A percentile compares a stretch with the other conserved stretches of the same genome.
Conservation (phyloP, 2,797 vertebrate species). For the Malacoraja senta region DNA sequence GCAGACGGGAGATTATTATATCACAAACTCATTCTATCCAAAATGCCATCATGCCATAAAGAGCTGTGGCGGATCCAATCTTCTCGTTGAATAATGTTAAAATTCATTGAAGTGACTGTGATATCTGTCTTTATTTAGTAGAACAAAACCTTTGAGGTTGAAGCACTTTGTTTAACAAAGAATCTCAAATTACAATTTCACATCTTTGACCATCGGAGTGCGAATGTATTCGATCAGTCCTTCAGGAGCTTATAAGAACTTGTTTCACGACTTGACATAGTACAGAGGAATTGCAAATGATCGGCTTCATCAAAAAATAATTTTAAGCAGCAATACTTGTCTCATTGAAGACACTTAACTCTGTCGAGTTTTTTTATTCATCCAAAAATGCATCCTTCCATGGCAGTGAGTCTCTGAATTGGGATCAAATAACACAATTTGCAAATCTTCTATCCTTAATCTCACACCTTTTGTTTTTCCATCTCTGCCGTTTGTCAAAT, state of each 20-base stretch:
- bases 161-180: background rate
- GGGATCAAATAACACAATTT: background rate
- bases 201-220: background rate
- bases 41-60: background rate
- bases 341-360: background rate
- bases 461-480: too few relatives aligned
- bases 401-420: background rate
- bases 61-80: background rate
- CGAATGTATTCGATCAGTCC: background rate
- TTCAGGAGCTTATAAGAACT: background rate
- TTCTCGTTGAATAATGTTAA: background rate
- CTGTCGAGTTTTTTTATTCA: background rate
- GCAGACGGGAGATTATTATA: background rate
- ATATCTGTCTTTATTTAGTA: background rate
- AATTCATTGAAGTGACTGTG: background rate
- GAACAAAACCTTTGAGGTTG: background rate
- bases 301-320: background rate
- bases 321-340: background rate
- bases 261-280: background rate
- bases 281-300: background rate
- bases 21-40: background rate
- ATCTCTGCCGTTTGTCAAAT: too few relatives aligned
- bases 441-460: too few relatives aligned
- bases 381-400: background rate
- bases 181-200: background rate